Evolutionary conservation across 2,797 vertebrate species (phyloP), one percentile per base, ranked within the genome.

Genomic region (Channallabes apus): DNA sequence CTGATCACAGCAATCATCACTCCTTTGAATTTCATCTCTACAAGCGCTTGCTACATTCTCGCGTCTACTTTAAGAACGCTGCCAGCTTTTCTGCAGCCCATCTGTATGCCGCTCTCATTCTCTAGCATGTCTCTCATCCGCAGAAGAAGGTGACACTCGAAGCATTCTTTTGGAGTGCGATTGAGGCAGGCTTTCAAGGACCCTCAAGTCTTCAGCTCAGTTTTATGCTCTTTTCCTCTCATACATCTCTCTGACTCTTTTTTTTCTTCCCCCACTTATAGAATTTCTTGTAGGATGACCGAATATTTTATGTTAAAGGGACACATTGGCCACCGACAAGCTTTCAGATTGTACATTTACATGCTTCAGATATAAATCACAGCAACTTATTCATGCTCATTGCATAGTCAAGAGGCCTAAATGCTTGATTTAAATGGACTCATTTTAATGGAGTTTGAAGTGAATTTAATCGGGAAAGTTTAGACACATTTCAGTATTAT

Each of bases 131-230:
- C 67, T 67, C 68, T 17, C 85, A 83, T 85, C 46, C 80, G 58
- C 67, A 80, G 83, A 77, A 77, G 77, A 91, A 93, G 92, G 92
- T 92, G 88, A 91, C 91, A 91, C 91, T 93, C 88, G 24, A 68
- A 89, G 89, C 87, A 89, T 90, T 91, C 91, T 92, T 88, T 90
- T 91, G 71, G 73, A 41, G 62, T 91, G 90, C 90, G 89, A 83
- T 80, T 80, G 85, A 86, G 76, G 61, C 68, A n/a, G 58, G 59
- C 68, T 83, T 86, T 86, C 76, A 80, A 86, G 85, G 81, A 73
- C 81, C 82, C 85, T 86, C 85, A 76, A 67, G 59, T 84, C 76
- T 84, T 75, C 85, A 67, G 29, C 7, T 17, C 1, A 24, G 58
- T 71, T 77, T 68, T 84, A 82, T 81, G 82, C 61, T 80, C 65